These are phyloP conservation scores for Cacatua alba DNA, from an alignment of 2,113 vertebrate species.

Conservation along the genomic window DNA sequence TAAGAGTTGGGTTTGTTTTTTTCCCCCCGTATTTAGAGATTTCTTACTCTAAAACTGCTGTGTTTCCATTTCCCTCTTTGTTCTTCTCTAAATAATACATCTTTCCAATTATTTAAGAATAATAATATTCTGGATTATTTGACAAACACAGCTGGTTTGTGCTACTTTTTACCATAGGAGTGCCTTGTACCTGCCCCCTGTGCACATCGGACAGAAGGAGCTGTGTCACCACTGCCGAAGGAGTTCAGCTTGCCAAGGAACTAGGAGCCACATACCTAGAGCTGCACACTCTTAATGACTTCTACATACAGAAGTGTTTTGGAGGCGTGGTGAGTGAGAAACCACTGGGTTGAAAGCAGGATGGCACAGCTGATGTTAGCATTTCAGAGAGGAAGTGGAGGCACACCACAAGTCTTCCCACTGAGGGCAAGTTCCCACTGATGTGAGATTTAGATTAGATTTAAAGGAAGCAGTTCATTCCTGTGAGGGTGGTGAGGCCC, in stretches of 20 bases:
- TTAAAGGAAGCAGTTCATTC: too few relatives aligned
- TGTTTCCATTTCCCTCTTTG: not conserved
- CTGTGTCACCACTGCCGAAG: slow-evolving; percentile 89
- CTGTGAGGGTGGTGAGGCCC: too few relatives aligned
- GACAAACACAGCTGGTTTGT: not conserved
- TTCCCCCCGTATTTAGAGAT: not conserved
- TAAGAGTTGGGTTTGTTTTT: accelerated
- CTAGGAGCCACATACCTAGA: slow-evolving; percentile 94
- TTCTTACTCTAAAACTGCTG: not conserved
- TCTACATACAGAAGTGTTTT: slow-evolving; percentile 93
- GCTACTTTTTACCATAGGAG: not conserved
- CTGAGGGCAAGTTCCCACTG: not conserved
- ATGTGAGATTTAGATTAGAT: too few relatives aligned
- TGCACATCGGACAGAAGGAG: slow-evolving; percentile 91
- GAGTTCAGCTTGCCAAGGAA: slow-evolving; percentile 92
- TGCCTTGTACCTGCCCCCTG: slow-evolving; percentile 91
- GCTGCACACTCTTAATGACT: slow-evolving; percentile 89
- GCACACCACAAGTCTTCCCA: accelerated
- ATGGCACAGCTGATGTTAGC: accelerated
- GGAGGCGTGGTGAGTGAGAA: slow-evolving; percentile 89
- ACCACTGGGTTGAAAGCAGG: not conserved
- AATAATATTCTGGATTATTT: not conserved
- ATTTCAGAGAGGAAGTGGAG: not conserved
- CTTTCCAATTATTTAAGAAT: not conserved
- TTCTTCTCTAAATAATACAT: not conserved